A percentile compares a stretch with the other conserved stretches of the same genome.
These are phyloP conservation scores for Mesopsocus fuscifrons DNA, from an alignment of 2,888 invertebrate genomes.

Conservation along the genomic window DNA sequence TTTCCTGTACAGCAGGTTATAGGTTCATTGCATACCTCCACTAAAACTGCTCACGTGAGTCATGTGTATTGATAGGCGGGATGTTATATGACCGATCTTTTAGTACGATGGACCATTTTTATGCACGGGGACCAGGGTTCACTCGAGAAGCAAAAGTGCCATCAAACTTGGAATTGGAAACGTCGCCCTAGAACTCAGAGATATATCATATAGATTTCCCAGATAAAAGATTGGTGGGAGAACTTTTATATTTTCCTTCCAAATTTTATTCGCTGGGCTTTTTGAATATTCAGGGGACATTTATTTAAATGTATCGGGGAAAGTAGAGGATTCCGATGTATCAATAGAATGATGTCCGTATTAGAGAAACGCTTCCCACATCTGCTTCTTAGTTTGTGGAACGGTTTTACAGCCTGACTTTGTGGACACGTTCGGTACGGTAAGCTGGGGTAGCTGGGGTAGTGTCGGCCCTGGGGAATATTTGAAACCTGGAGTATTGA, in stretches of 20 bases:
- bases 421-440: conserved; percentile 3
- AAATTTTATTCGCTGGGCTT: background rate
- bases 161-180: conserved; percentile 3
- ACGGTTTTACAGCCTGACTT: conserved; percentile 1
- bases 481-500: too few relatives aligned
- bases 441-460: too few relatives aligned
- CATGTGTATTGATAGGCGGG: too few relatives aligned
- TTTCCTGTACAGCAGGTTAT: too few relatives aligned
- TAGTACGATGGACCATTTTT: too few relatives aligned
- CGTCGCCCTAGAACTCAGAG: background rate
- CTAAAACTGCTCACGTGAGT: too few relatives aligned
- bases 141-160: too few relatives aligned
- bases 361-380: background rate
- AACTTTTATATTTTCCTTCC: background rate
- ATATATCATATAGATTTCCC: conserved; percentile 5
- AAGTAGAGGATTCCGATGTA: background rate
- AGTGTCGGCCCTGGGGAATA: too few relatives aligned
- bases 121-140: too few relatives aligned
- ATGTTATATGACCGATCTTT: too few relatives aligned
- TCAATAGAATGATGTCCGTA: background rate
- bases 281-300: conserved; percentile 7
- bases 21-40: too few relatives aligned
- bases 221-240: conserved; percentile 5
- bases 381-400: background rate
- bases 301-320: conserved; percentile 6